Evolutionary conservation across 2,888 invertebrate species (phyloP), one percentile per base, ranked within the genome.

Genomic region (Corbicula japonica): DNA sequence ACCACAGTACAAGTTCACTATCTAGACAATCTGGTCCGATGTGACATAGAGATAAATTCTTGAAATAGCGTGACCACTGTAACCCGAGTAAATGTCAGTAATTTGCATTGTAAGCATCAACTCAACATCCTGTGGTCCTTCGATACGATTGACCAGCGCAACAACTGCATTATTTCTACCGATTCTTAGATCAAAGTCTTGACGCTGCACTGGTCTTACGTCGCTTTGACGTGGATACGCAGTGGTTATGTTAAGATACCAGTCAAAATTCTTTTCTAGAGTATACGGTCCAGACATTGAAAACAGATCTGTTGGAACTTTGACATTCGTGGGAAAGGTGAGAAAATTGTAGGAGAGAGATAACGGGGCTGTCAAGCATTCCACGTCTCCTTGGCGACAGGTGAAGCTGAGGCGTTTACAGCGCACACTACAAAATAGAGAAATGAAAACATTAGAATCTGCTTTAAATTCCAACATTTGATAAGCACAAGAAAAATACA

Each of bases 301-400:
- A 94, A 99, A 98, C 10, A 99, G 94, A 69, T 97, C 96, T 78
- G 94, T 90, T 1, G 94, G 88, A 30, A 94, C 91, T 71, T 93
- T 92, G 56, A 94, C 92, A 63, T 91, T 90, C 30, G 98, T 97
- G 0, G 97, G 97, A 89, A 99, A 96, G 0, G 98, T 97, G 87
- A 99, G 97, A 93, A 97, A 99, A 94, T 98, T 98, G 94, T 96
- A 98, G 38, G 97, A 97, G 92, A 97, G 97, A 65, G 97, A 96
- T 56, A 97, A 95, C 0, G 99, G 98, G 88, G 96, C 95, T 56
- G 95, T 95, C 66, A 96, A 95, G 89, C 99, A 99, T 32, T 95
- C 95, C 88, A 94, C 93, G 92, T 97, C 97, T n/a, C 95, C 95
- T 30, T 95, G 94, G 46, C 95, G 95, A 91, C 98, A 98, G 56